Evolutionary conservation across 1,140 invertebrate species (phyloP), one percentile per base, ranked within the genome.

Genomic region (Drosophila varians): DNA sequence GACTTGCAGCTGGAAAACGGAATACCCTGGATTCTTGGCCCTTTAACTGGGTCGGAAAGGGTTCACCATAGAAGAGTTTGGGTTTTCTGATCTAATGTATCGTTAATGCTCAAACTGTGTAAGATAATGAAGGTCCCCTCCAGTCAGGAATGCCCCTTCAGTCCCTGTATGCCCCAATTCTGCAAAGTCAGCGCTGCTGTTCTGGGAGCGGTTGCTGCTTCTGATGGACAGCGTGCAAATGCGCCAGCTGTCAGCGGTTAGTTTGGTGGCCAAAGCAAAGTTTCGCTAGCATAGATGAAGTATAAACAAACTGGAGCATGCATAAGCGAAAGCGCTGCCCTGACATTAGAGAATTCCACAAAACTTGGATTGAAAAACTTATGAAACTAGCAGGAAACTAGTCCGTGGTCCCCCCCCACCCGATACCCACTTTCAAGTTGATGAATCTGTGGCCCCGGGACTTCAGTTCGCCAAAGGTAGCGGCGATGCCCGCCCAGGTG

Each of bases 371-470:
- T 48, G 23, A 40, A 54, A 23, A 47, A 52, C 18, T 52, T 60
- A 18, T 11, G 34, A 23, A 38, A 51, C 40, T 54, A 48, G 6
- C 4, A 25, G 52, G 12, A 26, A 43, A 4, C 18, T 8, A 4
- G 21, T n/a, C 16, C 19, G 2, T 11, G 1, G 4, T 0, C 0
- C 0, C 23, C 25, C 18, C 5, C 8, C 4, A 14, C 25, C 58
- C 25, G 47, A 68, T 90, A 90, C 90, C 45, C 66, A 90, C 90
- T 90, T 90, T 90, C 21, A 86, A 93, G 52, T 94, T 93, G 70
- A 95, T 93, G 90, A 97, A 96, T 72, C 93, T 93, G 69, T 94
- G 93, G 19, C 95, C 96, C 68, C 91, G 92, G 53, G 92, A 92
- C 26, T 93, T 93, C 0, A 96, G 91, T 25, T 94, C 93, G 3